Evolutionary conservation across 1,140 invertebrate genomes (phyloP).

Genomic region (Mesaphorura yosii): DNA sequence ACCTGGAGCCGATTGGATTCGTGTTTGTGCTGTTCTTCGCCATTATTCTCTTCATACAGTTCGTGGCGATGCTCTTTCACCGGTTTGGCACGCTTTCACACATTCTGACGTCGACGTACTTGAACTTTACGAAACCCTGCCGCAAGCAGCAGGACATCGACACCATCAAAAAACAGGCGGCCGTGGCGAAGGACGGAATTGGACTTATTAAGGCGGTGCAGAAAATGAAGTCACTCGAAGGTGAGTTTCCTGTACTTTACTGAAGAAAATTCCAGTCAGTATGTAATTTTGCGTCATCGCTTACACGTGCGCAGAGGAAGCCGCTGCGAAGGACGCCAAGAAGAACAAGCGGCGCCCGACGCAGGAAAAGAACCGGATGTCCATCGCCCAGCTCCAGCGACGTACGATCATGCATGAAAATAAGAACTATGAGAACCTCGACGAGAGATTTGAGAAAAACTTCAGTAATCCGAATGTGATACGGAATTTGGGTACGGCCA

Average conservation of each 20-base stretch:
- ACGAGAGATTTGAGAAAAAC: constrained; percentile 2
- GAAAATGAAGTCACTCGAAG: constrained; percentile 7
- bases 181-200: constrained; percentile 4
- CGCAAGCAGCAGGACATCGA: background rate
- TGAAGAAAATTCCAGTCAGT: background rate
- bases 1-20: constrained; percentile 64
- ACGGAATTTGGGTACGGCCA: too few relatives aligned
- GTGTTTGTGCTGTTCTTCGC: constrained; percentile 64
- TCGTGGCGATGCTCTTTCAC: constrained; percentile 72
- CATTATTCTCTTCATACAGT: constrained; percentile 60
- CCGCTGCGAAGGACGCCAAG: background rate
- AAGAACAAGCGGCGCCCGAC: background rate
- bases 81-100: constrained; percentile 71
- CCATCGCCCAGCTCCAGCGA: background rate
- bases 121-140: constrained; percentile 25
- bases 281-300: background rate
- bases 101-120: constrained; percentile 60
- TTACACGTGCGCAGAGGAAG: too few relatives aligned
- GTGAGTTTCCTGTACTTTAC: background rate
- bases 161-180: constrained; percentile 7
- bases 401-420: background rate
- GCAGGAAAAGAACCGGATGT: background rate
- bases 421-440: background rate
- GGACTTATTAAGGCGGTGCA: constrained; percentile 12
- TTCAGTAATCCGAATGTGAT: too few relatives aligned